A percentile compares a stretch with the other conserved stretches of the same genome.
Conservation (phyloP, 1,140 invertebrate genomes). For the Bradysia coprophila region DNA sequence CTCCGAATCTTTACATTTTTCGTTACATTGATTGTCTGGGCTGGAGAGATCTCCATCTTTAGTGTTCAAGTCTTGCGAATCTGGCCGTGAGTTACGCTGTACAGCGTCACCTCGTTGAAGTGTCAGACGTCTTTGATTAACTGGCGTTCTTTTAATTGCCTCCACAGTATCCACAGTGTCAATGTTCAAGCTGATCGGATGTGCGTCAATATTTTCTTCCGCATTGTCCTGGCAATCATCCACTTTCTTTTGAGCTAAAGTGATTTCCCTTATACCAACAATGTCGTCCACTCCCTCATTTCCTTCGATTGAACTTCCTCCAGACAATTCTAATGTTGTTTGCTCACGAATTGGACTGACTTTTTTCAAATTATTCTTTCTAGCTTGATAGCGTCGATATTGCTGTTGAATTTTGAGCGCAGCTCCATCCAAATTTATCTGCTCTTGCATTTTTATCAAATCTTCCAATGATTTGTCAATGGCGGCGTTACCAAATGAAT, state of each 20-base stretch:
- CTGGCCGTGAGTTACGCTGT: conserved; percentile 16
- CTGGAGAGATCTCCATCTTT: not conserved
- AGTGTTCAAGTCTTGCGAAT: conserved; percentile 2
- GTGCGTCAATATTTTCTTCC: not conserved
- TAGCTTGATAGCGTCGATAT: not conserved
- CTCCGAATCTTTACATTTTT: not conserved
- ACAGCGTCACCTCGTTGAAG: conserved; percentile 19
- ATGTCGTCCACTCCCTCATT: conserved; percentile 5
- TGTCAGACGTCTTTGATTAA: conserved; percentile 12
- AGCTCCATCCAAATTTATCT: conserved; percentile 9
- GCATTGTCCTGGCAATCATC: not conserved
- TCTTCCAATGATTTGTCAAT: conserved; percentile 19
- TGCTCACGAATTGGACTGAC: not conserved
- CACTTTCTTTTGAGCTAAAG: conserved; percentile 6
- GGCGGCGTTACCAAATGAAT: conserved; percentile 19
- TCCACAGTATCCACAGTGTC: conserved; percentile 12
- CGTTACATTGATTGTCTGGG: not conserved
- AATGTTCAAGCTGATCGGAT: conserved; percentile 6
- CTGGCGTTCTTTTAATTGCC: too few species aligned
- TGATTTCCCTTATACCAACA: conserved; percentile 10
- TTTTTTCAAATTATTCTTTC: not conserved
- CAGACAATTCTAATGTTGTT: not conserved
- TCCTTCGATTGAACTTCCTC: not conserved
- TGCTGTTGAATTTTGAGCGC: conserved; percentile 1
- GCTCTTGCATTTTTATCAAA: conserved; percentile 11